Evolutionary conservation across 53 echinoderm and acorn worm species (phyloP).

Genomic region (Paracentrotus lividus): DNA sequence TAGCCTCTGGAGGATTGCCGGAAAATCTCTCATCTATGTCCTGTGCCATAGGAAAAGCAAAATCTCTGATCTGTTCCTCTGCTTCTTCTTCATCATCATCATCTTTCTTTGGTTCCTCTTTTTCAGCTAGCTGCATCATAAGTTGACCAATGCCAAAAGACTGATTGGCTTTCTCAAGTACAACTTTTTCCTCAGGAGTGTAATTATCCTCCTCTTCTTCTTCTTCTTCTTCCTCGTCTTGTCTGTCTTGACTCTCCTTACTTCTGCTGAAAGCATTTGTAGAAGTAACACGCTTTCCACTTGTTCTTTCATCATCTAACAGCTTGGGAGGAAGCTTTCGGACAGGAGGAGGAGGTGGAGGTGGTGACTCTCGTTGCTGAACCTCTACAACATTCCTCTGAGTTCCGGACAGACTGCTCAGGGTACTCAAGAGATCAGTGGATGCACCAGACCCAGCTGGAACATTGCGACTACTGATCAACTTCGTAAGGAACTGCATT

Average conservation of each 20-base stretch:
- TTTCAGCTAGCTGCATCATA: conserved; percentile 57
- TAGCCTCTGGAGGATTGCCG: not conserved
- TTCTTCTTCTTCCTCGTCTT: not conserved
- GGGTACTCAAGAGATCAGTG: conserved; percentile 37
- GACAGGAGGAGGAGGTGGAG: conserved; percentile 63
- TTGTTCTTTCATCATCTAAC: conserved; percentile 45
- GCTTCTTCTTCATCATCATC: not conserved
- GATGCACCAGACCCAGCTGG: not conserved
- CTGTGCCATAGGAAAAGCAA: conserved; percentile 3
- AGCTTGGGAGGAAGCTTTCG: conserved; percentile 14
- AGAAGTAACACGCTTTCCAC: conserved; percentile 65
- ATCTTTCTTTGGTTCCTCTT: not conserved
- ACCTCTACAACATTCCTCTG: conserved; percentile 15
- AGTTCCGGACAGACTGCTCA: conserved; percentile 20
- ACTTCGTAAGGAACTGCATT: conserved; percentile 66
- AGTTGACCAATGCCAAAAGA: conserved; percentile 67
- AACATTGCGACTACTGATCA: conserved; percentile 42
- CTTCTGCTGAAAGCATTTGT: conserved; percentile 65
- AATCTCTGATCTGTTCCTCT: not conserved
- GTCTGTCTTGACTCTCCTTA: conserved; percentile 13
- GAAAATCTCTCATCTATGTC: conserved; percentile 41
- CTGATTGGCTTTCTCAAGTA: conserved; percentile 44
- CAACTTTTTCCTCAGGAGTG: conserved; percentile 8
- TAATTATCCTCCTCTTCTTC: conserved; percentile 28
- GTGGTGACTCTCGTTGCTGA: conserved; percentile 6